Base-by-base conservation (phyloP, 92 coral and sea anemone genomes). In the Siderastrea siderea region DNA sequence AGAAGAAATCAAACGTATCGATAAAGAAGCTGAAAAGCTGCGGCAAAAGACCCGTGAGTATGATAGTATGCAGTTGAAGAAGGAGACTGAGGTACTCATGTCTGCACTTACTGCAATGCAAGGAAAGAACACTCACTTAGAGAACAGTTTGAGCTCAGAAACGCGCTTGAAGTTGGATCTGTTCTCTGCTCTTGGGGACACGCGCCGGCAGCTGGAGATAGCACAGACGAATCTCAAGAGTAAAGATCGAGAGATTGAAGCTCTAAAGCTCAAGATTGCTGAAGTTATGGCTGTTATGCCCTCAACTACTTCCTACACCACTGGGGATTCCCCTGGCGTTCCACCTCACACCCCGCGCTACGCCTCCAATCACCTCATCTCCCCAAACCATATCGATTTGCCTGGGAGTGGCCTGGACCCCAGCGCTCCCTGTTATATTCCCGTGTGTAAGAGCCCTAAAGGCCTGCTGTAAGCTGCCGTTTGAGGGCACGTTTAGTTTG, bases 221-320 rank as follows among this genome's bases (percentile, higher is more conserved):
- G 93, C 98, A 7, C 99, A 98, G 65, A 86, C 89, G 77, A 93
- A 95, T 61, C 90, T 98, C 46, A 80, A 92, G 74, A 85, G 87
- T 74, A 95, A 95, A 78, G 99, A 98, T 19, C 96, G 97, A 17
- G 99, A 98, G 75, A 83, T 98, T 6, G 92, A 90, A 15, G 81
- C 90, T 38, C 77, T 98, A 76, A 98, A 98, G 89, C 96, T 96
- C 61, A 98, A 95, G 94, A 98, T 95, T 19, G 99, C 99, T 6
- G 99, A 98, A 66, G 99, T 94, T 12, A 95, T 98, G 98, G 99
- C 99, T 4, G 93, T 98, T 17, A 92, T 98, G 97, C 99, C 99
- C 14, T 26, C 91, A 45, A 68, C 89, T n/a, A 72, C 87, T 1
- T 78, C 89, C 57, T 93, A 89, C 85, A 69, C 89, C 1, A 57